These are phyloP conservation scores for Apis cerana DNA, from an alignment of 1,140 invertebrate genomes.

Conservation along the genomic window DNA sequence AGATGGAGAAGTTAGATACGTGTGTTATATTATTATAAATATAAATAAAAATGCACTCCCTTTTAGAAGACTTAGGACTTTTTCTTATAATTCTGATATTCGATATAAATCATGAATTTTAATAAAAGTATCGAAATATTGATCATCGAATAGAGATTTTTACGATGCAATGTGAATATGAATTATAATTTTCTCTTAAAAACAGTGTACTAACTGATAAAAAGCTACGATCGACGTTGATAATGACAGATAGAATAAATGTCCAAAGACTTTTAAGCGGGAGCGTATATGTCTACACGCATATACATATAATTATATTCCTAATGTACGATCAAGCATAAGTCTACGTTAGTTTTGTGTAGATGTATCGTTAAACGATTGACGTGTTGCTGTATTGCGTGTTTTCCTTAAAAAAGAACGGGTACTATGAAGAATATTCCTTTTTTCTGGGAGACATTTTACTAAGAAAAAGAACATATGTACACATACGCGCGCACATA, in stretches of 20 bases:
- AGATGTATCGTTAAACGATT: conserved; percentile 37
- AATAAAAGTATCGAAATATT: too few relatives aligned
- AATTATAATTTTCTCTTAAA: too few relatives aligned
- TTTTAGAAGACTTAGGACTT: too few relatives aligned
- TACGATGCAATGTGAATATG: too few relatives aligned
- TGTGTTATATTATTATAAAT: conserved; percentile 22
- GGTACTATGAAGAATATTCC: conserved; percentile 20
- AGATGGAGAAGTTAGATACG: neutral
- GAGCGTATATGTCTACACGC: neutral
- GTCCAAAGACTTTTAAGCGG: too few relatives aligned
- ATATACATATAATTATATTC: conserved; percentile 11
- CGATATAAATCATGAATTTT: too few relatives aligned
- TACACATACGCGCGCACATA: conserved; percentile 3
- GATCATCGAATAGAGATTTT: too few relatives aligned
- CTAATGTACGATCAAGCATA: conserved; percentile 18
- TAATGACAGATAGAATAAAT: too few relatives aligned
- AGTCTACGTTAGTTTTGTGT: conserved; percentile 33
- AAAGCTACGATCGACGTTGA: too few relatives aligned
- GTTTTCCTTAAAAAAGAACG: conserved; percentile 38
- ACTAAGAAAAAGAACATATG: conserved; percentile 3
- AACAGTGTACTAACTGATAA: too few relatives aligned
- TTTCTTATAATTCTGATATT: too few relatives aligned
- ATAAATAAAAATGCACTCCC: neutral
- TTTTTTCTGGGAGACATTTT: conserved; percentile 10
- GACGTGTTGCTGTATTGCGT: conserved; percentile 47